Conservation (phyloP, 1,140 invertebrate genomes). For the Bombus impatiens region DNA sequence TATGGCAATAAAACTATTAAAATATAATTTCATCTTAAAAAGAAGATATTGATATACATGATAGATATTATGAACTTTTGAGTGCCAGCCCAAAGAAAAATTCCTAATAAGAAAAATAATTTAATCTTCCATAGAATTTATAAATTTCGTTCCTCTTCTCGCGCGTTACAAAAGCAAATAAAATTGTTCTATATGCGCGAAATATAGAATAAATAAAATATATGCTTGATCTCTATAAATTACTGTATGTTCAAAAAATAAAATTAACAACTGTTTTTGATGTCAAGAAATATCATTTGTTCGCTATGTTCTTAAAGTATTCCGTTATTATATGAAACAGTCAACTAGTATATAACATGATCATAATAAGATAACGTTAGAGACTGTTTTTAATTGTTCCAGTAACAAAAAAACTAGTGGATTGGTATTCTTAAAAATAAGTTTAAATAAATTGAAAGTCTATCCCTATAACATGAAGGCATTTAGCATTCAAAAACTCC, state of each 20-base stretch:
- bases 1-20: not conserved
- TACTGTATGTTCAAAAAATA: not conserved
- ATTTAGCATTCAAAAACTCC: slow-evolving; percentile 5
- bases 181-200: not conserved
- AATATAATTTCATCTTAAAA: slow-evolving; percentile 1
- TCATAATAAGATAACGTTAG: not conserved
- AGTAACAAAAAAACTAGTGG: not conserved
- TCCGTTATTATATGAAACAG: slow-evolving; percentile 1
- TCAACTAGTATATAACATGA: not conserved
- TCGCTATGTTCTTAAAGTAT: not conserved
- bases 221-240: not conserved
- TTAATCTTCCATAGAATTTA: not conserved
- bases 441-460: slow-evolving; percentile 12
- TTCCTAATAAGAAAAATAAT: not conserved
- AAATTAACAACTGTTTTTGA: not conserved
- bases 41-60: not conserved
- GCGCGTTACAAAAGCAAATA: not conserved
- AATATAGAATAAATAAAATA: slow-evolving; percentile 41
- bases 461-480: not conserved
- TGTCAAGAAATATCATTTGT: not conserved
- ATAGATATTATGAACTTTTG: not conserved
- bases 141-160: not conserved
- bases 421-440: slow-evolving; percentile 1
- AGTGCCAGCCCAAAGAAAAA: not conserved
- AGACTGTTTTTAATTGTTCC: slow-evolving; percentile 2